Evolutionary conservation across 1,140 invertebrate species (phyloP).

Genomic region (Aphis gossypii): DNA sequence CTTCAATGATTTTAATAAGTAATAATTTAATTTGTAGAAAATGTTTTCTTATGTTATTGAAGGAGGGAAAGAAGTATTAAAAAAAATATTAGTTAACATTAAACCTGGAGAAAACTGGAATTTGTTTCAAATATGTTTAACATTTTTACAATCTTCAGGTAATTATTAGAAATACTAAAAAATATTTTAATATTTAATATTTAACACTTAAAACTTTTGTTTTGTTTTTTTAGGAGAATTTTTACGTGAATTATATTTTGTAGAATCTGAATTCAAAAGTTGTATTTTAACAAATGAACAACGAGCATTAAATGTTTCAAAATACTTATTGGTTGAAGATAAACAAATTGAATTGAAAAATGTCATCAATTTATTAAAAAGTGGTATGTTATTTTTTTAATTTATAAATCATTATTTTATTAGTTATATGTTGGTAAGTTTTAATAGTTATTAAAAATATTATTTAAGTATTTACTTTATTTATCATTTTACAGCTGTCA

Average conservation of each 20-base stretch:
- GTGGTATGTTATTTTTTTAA: constrained; percentile 63
- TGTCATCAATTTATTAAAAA: constrained; percentile 67
- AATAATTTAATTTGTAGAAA: constrained; percentile 18
- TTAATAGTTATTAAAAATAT: not conserved
- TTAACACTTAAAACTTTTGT: not conserved
- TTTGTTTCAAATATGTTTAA: constrained; percentile 74
- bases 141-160: constrained; percentile 75
- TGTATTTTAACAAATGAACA: constrained; percentile 57
- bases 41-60: constrained; percentile 44
- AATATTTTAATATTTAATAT: not conserved
- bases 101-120: constrained; percentile 73
- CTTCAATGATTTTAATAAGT: not conserved
- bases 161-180: constrained; percentile 58
- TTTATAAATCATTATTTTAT: not conserved
- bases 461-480: not conserved
- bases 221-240: constrained; percentile 67
- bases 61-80: constrained; percentile 50
- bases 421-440: not conserved
- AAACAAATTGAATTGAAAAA: constrained; percentile 67
- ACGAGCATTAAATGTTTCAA: constrained; percentile 63
- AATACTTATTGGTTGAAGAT: constrained; percentile 60
- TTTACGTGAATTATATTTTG: constrained; percentile 69
- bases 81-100: constrained; percentile 60
- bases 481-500: not conserved
- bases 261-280: constrained; percentile 68